Evolutionary conservation across 2,797 vertebrate species (phyloP).

Genomic region (Sebastes minor): DNA sequence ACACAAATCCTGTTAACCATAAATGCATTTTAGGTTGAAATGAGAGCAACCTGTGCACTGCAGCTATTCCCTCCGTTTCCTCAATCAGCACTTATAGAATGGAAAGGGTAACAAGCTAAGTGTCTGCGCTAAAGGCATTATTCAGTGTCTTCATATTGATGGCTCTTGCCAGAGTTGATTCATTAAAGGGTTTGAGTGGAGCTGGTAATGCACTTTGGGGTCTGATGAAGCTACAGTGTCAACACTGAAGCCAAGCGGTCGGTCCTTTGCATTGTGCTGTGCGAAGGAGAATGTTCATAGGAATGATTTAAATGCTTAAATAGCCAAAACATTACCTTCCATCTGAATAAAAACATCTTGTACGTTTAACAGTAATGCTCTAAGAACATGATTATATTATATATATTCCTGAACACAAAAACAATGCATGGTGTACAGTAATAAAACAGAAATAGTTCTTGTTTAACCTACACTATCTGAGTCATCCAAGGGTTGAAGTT

Average conservation of each 20-base stretch:
- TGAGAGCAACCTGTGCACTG: slow-evolving; percentile 39
- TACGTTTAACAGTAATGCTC: background rate
- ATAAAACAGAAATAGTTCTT: slow-evolving; percentile 4
- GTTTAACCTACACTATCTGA: slow-evolving; percentile 11
- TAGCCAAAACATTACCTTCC: background rate
- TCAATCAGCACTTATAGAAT: slow-evolving; percentile 69
- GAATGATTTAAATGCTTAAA: background rate
- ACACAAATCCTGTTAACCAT: slow-evolving; percentile 12
- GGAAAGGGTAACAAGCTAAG: slow-evolving; percentile 69
- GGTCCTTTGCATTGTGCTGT: slow-evolving; percentile 6
- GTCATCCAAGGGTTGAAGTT: slow-evolving; percentile 20
- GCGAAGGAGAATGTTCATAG: background rate
- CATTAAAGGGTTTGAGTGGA: slow-evolving; percentile 75
- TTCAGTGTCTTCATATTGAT: slow-evolving; percentile 79
- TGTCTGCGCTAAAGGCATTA: slow-evolving; percentile 73
- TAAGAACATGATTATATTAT: background rate
- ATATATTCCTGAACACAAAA: background rate
- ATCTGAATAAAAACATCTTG: background rate
- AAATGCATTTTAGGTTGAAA: slow-evolving; percentile 37
- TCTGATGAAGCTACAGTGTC: slow-evolving; percentile 64
- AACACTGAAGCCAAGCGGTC: slow-evolving; percentile 38
- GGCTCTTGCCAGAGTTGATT: slow-evolving; percentile 77
- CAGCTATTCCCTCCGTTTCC: slow-evolving; percentile 56
- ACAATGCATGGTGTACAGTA: background rate
- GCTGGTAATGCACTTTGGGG: slow-evolving; percentile 73